Base-by-base conservation (phyloP, 2,113 vertebrate species). In the Ceyx cyanopectus region DNA sequence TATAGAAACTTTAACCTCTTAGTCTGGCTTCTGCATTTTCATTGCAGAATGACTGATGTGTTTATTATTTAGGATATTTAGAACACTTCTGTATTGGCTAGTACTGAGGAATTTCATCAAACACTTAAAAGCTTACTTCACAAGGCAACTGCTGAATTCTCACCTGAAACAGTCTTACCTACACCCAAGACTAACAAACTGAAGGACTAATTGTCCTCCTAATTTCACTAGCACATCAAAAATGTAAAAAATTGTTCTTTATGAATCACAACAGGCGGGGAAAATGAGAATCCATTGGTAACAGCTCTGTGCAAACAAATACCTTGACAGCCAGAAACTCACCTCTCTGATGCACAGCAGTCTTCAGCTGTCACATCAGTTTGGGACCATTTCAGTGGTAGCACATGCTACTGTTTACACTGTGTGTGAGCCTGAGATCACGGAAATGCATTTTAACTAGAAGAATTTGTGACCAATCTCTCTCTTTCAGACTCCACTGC, bases 371-470 rank as follows among this genome's bases (percentile, higher is more conserved):
- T 8, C 63, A 30, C 29, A 37, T 17, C 62, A 60, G 7, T 32
- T 11, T 30, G 24, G 30, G 43, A 17, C 16, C 19, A 8, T 41
- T 54, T 62, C 3, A 50, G 32, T 9, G 24, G 30, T 7, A 24
- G 20, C 10, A 3, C 18, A 11, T 0, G 4, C 15, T 29, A 20
- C 30, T 46, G 9, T 11, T 24, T 45, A 29, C 6, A 1, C 46
- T 41, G 26, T 7, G 12, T 26, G 48, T 40, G 48, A 86, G 48
- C 54, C 76, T 3, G 5, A 29, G 9, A 61, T 26, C 10, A 7
- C 8, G 7, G 24, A 61, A 85, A 81, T 9, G 8, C 11, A 17
- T 20, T 63, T 69, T 22, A 60, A 27, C 2, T 14, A 12, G 53
- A 50, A 48, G 43, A 69, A 17, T 50, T 78, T 87, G 46, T 29